phyloP scores from a whole-genome alignment of 2,113 vertebrate species.

The Ceratotherium simum region DNA sequence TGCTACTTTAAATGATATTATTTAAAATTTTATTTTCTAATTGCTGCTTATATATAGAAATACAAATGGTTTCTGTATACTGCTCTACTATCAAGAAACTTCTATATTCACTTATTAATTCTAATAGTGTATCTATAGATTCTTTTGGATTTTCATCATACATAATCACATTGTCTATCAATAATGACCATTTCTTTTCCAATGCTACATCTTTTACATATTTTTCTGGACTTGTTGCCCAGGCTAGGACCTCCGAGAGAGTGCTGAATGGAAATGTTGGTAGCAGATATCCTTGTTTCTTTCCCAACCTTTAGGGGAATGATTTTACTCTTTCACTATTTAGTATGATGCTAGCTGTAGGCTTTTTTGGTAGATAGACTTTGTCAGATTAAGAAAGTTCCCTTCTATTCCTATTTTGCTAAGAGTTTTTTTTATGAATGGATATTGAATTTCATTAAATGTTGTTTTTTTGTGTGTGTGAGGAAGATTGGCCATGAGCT shows the following conservation, averaged over 20 bases:
- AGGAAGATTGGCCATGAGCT: too few relatives aligned
- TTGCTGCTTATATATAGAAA: neutral
- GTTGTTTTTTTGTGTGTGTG: too few relatives aligned
- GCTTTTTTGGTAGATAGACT: neutral
- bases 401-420: conserved; percentile 4
- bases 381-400: neutral
- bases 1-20: neutral
- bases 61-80: neutral
- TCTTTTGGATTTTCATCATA: neutral
- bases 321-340: neutral
- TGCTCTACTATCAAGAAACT: neutral
- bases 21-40: neutral
- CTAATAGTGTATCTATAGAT: neutral
- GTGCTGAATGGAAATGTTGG: neutral
- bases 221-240: neutral
- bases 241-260: neutral
- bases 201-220: neutral
- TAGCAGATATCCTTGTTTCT: neutral
- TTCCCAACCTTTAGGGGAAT: neutral
- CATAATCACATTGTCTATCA: neutral
- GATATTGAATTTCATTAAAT: neutral
- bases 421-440: neutral
- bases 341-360: neutral
- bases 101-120: neutral
- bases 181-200: neutral